Evolutionary conservation across 1,140 invertebrate species (phyloP).

Genomic region (Apolygus lucorum): DNA sequence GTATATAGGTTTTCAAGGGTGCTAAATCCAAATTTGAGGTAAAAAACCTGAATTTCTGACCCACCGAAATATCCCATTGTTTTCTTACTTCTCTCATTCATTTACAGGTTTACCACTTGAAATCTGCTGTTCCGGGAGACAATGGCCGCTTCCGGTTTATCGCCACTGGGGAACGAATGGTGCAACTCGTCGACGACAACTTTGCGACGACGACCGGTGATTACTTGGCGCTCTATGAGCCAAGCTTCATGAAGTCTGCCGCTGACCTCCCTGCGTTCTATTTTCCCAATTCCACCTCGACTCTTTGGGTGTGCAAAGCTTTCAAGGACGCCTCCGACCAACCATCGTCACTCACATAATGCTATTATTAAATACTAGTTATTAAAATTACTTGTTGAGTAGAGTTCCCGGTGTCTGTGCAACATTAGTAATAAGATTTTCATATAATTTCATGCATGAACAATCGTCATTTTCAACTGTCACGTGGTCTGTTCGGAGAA

Average conservation of each 20-base stretch:
- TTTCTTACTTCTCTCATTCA: neutral
- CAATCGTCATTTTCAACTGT: too few species aligned
- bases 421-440: too few species aligned
- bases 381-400: too few species aligned
- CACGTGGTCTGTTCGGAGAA: too few species aligned
- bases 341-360: too few species aligned
- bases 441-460: too few species aligned
- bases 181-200: neutral
- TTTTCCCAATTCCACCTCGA: neutral
- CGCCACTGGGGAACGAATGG: neutral
- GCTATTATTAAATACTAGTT: too few species aligned
- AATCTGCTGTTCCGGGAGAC: neutral
- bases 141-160: neutral
- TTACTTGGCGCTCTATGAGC: neutral
- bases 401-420: too few species aligned
- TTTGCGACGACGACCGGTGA: neutral
- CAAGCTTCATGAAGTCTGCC: neutral
- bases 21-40: neutral
- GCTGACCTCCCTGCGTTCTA: neutral
- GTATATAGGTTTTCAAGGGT: neutral
- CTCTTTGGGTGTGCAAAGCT: neutral
- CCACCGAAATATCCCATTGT: too few species aligned
- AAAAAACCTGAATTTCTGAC: too few species aligned
- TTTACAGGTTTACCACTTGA: neutral
- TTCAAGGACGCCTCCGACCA: too few species aligned